Percentiles rank a stretch among this genome's conserved stretches.
Conservation (phyloP, 1,140 invertebrate species). For the Cyrtorhinus lividipennis region DNA sequence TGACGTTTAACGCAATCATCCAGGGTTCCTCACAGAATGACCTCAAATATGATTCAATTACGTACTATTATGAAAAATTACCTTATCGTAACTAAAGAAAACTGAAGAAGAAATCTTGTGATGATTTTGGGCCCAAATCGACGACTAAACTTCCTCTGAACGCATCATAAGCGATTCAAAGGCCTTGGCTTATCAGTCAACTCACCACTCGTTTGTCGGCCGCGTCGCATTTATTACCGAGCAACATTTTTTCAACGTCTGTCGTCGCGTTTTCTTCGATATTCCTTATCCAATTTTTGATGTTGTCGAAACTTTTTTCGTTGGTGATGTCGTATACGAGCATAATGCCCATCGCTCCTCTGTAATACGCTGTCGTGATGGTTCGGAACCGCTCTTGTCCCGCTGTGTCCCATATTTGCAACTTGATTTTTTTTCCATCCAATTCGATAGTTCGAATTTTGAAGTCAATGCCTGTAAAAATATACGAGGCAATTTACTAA, state of each 20-base stretch:
- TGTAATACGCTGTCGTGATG: slow-evolving; percentile 95
- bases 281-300: slow-evolving; percentile 97
- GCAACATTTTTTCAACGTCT: slow-evolving; percentile 89
- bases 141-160: no score
- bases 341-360: slow-evolving; percentile 98
- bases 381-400: slow-evolving; percentile 94
- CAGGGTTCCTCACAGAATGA: no score
- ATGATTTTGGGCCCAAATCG: no score
- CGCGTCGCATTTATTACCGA: slow-evolving; percentile 84
- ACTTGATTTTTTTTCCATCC: slow-evolving; percentile 94
- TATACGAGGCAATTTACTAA: slow-evolving; percentile 22
- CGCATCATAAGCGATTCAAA: no score
- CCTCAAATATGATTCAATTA: no score
- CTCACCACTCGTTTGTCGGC: slow-evolving; percentile 1
- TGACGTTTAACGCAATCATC: no score
- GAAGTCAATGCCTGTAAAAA: slow-evolving; percentile 86
- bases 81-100: no score
- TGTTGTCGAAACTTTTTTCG: slow-evolving; percentile 97
- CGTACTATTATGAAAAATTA: no score
- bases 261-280: slow-evolving; percentile 93
- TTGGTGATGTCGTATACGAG: slow-evolving; percentile 97
- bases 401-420: slow-evolving; percentile 97
- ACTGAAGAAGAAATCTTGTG: no score
- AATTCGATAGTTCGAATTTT: slow-evolving; percentile 98
- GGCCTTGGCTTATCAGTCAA: no score